phyloP scores from a whole-genome alignment of 2,888 invertebrate species.

The Acronicta psi region DNA sequence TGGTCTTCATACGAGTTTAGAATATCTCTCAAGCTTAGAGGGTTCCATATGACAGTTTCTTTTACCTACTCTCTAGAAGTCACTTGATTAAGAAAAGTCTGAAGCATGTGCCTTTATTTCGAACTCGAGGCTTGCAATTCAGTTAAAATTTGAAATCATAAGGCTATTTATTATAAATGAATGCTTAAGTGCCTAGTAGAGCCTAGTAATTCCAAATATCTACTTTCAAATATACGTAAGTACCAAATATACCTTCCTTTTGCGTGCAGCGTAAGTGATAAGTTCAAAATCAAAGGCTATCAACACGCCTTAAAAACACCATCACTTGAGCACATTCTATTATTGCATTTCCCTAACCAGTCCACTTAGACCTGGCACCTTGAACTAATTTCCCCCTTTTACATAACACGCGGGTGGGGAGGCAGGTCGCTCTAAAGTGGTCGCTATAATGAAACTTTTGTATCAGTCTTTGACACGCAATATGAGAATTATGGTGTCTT shows the following conservation, averaged over 20 bases:
- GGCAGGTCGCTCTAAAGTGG: constrained; percentile 49
- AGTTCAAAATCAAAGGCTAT: constrained; percentile 59
- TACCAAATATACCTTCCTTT: not conserved
- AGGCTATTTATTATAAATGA: too few relatives aligned
- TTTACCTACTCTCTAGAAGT: too few relatives aligned
- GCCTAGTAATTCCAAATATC: too few relatives aligned
- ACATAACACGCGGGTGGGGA: constrained; percentile 5
- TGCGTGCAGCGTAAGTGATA: constrained; percentile 27
- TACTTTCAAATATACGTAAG: not conserved
- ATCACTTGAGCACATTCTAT: constrained; percentile 63
- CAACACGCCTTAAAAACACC: constrained; percentile 62
- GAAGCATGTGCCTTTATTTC: too few relatives aligned
- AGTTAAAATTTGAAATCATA: too few relatives aligned
- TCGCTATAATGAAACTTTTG: constrained; percentile 49
- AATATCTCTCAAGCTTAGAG: too few relatives aligned
- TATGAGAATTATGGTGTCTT: constrained; percentile 79
- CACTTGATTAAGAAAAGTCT: too few relatives aligned
- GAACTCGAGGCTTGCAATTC: too few relatives aligned
- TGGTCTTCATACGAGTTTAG: too few relatives aligned
- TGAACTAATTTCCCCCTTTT: constrained; percentile 23
- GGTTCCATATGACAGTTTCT: too few relatives aligned
- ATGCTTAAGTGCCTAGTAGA: too few relatives aligned
- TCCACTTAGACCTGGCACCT: constrained; percentile 41
- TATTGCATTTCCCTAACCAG: constrained; percentile 60
- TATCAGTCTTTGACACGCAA: constrained; percentile 80